Evolutionary conservation across 2,888 invertebrate species (phyloP).

Genomic region (Drosophila peninsularis): DNA sequence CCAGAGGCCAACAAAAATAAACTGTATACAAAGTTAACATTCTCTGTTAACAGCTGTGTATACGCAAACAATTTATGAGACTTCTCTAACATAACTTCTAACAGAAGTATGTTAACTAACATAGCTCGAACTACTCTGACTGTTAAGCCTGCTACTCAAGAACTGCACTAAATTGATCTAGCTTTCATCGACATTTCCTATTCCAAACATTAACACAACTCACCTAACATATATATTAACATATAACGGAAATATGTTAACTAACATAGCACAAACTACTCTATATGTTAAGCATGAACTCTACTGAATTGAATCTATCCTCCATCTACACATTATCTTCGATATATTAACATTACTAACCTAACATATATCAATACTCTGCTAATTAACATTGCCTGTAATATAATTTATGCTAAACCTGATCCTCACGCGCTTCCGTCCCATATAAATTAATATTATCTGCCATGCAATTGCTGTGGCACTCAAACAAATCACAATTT

Average conservation of each 20-base stretch:
- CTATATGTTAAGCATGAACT: no score
- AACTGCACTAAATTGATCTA: no score
- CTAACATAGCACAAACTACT: no score
- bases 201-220: background rate
- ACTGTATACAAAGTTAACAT: no score
- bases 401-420: slow-evolving; percentile 2
- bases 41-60: background rate
- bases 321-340: no score
- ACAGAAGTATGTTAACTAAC: background rate
- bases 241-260: no score
- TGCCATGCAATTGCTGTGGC: slow-evolving; percentile 17
- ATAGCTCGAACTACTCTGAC: background rate
- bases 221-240: no score
- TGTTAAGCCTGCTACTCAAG: no score
- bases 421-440: slow-evolving; percentile 11
- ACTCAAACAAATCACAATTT: slow-evolving; percentile 52
- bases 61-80: background rate
- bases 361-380: background rate
- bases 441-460: slow-evolving; percentile 49
- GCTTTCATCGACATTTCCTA: no score
- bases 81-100: background rate
- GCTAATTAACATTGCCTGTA: background rate
- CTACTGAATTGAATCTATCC: no score
- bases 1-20: no score
- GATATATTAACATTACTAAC: background rate